A percentile compares a stretch with the other conserved stretches of the same genome.
phyloP scores from a whole-genome alignment of 2,888 invertebrate genomes.

The Agrochola circellaris region DNA sequence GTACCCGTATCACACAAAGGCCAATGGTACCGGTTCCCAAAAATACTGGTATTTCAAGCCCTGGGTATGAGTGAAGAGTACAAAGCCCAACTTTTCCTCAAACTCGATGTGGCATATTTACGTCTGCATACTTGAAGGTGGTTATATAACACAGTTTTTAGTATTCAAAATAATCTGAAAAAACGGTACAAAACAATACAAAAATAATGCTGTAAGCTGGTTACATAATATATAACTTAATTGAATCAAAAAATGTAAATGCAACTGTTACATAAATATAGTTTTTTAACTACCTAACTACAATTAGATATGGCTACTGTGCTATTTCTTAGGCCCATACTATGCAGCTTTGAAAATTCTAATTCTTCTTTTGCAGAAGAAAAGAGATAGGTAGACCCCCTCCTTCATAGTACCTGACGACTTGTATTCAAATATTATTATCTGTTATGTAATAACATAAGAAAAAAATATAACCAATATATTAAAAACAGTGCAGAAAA shows the following conservation, averaged over 20 bases:
- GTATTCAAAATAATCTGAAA: slow-evolving; percentile 49
- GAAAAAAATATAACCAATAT: too few relatives aligned
- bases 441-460: neutral
- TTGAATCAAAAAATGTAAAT: neutral
- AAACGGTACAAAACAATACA: slow-evolving; percentile 56
- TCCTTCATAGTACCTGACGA: neutral
- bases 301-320: slow-evolving; percentile 20
- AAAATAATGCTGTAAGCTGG: slow-evolving; percentile 49
- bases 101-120: neutral
- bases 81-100: neutral
- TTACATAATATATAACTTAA: slow-evolving; percentile 8
- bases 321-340: slow-evolving; percentile 29
- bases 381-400: neutral
- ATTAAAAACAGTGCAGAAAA: too few relatives aligned
- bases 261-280: slow-evolving; percentile 34
- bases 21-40: too few relatives aligned
- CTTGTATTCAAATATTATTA: neutral
- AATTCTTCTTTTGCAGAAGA: neutral
- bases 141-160: slow-evolving; percentile 42
- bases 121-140: neutral
- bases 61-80: neutral
- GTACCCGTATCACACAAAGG: too few relatives aligned
- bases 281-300: slow-evolving; percentile 8
- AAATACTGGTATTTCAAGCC: too few relatives aligned
- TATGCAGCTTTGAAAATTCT: slow-evolving; percentile 41